These are phyloP conservation scores for Bambusicola thoracicus DNA, from an alignment of 2,113 vertebrate genomes.

Conservation along the genomic window DNA sequence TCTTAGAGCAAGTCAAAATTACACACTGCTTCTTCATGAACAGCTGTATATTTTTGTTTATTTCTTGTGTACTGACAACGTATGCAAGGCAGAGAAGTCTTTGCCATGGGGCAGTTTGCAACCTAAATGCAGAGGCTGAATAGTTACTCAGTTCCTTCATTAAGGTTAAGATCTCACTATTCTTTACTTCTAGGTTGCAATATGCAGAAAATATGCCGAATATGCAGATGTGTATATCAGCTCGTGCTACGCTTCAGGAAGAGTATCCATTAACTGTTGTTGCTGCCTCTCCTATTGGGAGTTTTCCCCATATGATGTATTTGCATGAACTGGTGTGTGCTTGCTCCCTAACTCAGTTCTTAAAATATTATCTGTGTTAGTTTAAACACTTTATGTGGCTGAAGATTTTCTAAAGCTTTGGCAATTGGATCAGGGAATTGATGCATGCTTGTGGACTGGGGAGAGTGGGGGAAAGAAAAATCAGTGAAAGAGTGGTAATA, in stretches of 20 bases:
- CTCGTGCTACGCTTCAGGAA: not conserved
- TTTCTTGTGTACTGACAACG: not conserved
- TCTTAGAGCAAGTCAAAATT: constrained; percentile 46
- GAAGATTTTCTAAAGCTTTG: not conserved
- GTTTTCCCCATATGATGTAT: not conserved
- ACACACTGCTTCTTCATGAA: not conserved
- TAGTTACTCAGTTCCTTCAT: not conserved
- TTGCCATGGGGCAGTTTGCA: not conserved
- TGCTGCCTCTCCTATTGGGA: not conserved
- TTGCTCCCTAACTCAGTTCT: not conserved
- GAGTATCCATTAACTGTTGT: not conserved
- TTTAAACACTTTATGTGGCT: not conserved
- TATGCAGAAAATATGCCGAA: not conserved
- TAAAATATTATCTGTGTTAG: not conserved
- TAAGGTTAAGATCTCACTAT: not conserved
- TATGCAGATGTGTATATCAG: not conserved
- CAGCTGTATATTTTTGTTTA: not conserved
- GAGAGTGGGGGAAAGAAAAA: not conserved
- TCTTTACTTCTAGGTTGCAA: not conserved
- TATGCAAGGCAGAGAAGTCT: not conserved
- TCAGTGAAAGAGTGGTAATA: not conserved
- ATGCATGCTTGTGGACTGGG: not conserved
- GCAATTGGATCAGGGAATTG: not conserved
- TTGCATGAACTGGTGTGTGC: not conserved
- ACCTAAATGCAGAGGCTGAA: not conserved